A percentile compares a stretch with the other conserved stretches of the same genome.
These are phyloP conservation scores for Plectropomus leopardus DNA, from an alignment of 2,113 vertebrate genomes.

Conservation along the genomic window DNA sequence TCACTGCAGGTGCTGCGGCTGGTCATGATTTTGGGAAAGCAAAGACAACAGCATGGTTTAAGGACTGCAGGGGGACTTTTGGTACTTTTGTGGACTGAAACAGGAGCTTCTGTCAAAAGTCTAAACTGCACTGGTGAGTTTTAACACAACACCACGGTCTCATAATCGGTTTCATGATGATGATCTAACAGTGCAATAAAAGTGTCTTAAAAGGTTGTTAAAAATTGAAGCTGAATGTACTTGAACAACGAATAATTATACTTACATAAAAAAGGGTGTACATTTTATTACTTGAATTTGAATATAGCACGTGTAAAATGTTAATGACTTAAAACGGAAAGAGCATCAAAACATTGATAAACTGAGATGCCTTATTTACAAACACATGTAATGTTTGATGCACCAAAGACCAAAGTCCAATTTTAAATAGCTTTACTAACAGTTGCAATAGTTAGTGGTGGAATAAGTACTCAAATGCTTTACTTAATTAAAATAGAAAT, in stretches of 20 bases:
- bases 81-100: conserved; percentile 66
- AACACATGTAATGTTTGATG: not conserved
- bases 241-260: not conserved
- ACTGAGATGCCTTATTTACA: not conserved
- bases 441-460: no score
- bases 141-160: not conserved
- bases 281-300: not conserved
- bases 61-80: conserved; percentile 67
- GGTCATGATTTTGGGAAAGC: conserved; percentile 55
- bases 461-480: no score
- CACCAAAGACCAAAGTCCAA: no score
- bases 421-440: no score
- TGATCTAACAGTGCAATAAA: not conserved
- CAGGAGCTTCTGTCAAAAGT: not conserved
- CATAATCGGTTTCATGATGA: not conserved
- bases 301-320: not conserved
- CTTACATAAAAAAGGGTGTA: not conserved
- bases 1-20: conserved; percentile 59
- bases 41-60: not conserved
- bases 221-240: not conserved
- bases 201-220: not conserved
- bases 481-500: no score
- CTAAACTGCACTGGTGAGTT: conserved; percentile 68
- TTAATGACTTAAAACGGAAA: not conserved
- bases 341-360: not conserved